Conservation (phyloP, 2,113 vertebrate species). For the Seriola rivoliana region DNA sequence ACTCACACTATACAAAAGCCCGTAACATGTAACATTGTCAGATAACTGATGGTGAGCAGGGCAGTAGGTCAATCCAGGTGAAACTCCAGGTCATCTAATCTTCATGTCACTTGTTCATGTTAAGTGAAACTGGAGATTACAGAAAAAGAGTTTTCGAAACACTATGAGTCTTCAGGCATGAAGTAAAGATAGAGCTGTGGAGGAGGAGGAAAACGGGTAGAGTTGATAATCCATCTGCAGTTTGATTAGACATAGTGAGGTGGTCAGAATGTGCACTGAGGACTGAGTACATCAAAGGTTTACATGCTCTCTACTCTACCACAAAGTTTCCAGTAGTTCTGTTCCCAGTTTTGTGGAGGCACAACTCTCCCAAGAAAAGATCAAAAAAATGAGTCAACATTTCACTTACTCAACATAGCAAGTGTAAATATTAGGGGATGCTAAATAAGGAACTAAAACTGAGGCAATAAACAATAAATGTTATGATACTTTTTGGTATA, state of each 20-base stretch:
- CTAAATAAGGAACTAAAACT: too few relatives aligned
- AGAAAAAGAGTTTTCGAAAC: not conserved
- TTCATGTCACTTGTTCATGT: conserved; percentile 4
- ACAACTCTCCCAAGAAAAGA: not conserved
- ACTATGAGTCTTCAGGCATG: not conserved
- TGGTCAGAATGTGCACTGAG: not conserved
- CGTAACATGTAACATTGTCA: too few relatives aligned
- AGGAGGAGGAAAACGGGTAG: not conserved
- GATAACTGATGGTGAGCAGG: too few relatives aligned
- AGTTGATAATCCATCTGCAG: not conserved
- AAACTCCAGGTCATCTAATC: not conserved
- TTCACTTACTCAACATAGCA: too few relatives aligned
- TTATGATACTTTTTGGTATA: too few relatives aligned
- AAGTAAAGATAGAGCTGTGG: too few relatives aligned
- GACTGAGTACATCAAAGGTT: not conserved
- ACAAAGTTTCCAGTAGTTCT: not conserved
- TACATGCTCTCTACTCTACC: not conserved
- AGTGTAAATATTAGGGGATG: too few relatives aligned
- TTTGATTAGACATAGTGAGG: conserved; percentile 6
- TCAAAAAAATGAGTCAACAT: too few relatives aligned
- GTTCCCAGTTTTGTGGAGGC: not conserved
- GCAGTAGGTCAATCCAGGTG: not conserved
- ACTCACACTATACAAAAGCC: not conserved
- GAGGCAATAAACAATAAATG: too few relatives aligned
- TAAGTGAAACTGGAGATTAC: conserved; percentile 4